Evolutionary conservation across 2,888 invertebrate species (phyloP).

Genomic region (Junonia oenone): DNA sequence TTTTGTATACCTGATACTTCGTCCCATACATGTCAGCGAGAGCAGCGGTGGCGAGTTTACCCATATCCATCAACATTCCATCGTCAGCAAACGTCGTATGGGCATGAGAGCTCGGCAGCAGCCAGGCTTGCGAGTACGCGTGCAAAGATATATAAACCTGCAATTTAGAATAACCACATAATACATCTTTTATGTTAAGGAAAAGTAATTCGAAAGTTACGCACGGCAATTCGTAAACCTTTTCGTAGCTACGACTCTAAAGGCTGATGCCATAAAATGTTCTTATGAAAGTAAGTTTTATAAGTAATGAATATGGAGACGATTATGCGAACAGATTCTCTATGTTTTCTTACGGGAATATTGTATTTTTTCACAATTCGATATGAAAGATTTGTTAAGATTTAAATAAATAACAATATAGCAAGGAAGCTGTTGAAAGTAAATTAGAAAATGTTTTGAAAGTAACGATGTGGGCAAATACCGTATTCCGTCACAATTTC

Average conservation of each 20-base stretch:
- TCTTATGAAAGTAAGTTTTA: background rate
- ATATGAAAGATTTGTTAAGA: background rate
- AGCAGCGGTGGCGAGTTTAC: constrained; percentile 80
- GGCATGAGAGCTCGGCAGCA: constrained; percentile 81
- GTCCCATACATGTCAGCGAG: constrained; percentile 82
- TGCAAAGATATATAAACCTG: constrained; percentile 82
- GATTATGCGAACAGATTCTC: background rate
- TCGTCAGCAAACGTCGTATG: constrained; percentile 73
- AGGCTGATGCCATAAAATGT: background rate
- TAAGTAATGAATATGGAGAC: background rate
- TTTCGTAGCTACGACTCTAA: background rate
- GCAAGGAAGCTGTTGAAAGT: constrained; percentile 41
- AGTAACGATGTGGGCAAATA: constrained; percentile 48
- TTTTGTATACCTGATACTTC: constrained; percentile 70
- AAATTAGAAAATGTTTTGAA: constrained; percentile 51
- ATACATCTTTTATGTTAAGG: background rate
- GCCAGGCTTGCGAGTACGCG: constrained; percentile 83
- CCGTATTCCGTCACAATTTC: constrained; percentile 54
- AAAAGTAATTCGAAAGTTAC: constrained; percentile 13
- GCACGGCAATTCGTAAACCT: background rate
- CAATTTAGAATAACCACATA: constrained; percentile 17
- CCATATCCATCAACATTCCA: constrained; percentile 78
- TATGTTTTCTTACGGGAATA: background rate
- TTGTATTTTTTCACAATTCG: background rate
- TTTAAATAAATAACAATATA: background rate